These are phyloP conservation scores for Heliothis virescens DNA, from an alignment of 1,140 invertebrate genomes.

Conservation along the genomic window DNA sequence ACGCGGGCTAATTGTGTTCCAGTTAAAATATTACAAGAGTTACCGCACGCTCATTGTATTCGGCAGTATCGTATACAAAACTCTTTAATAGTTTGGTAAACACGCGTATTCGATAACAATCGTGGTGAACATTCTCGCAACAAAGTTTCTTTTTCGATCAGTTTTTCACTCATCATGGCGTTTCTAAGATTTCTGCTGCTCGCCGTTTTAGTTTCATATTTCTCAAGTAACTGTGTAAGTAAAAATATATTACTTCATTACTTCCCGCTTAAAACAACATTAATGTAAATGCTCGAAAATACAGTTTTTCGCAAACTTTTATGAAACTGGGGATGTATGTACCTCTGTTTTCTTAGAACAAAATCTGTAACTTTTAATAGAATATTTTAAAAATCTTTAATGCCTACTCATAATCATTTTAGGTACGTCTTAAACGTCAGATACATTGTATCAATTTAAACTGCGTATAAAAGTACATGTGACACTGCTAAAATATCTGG, in stretches of 20 bases:
- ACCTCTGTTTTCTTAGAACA: too few relatives aligned
- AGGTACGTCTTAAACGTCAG: too few relatives aligned
- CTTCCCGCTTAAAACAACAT: too few relatives aligned
- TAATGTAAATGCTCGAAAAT: too few relatives aligned
- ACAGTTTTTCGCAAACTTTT: not conserved
- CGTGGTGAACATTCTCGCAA: not conserved
- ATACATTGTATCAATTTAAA: too few relatives aligned
- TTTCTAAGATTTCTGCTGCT: conserved; percentile 7
- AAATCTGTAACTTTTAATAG: too few relatives aligned
- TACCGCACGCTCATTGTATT: conserved; percentile 13
- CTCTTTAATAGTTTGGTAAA: conserved; percentile 15
- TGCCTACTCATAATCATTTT: too few relatives aligned
- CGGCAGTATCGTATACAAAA: not conserved
- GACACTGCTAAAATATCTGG: too few relatives aligned
- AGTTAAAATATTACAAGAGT: conserved; percentile 29
- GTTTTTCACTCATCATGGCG: conserved; percentile 19
- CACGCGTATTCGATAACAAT: conserved; percentile 6
- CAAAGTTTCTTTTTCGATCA: not conserved
- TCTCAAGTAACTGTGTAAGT: conserved; percentile 42
- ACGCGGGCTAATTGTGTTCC: not conserved
- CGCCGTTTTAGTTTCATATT: conserved; percentile 17
- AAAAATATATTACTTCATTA: not conserved
- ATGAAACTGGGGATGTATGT: too few relatives aligned
- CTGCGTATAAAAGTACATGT: too few relatives aligned
- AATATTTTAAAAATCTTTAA: too few relatives aligned